phyloP scores from a whole-genome alignment of 2,113 vertebrate genomes.

The Tringa solitaria region DNA sequence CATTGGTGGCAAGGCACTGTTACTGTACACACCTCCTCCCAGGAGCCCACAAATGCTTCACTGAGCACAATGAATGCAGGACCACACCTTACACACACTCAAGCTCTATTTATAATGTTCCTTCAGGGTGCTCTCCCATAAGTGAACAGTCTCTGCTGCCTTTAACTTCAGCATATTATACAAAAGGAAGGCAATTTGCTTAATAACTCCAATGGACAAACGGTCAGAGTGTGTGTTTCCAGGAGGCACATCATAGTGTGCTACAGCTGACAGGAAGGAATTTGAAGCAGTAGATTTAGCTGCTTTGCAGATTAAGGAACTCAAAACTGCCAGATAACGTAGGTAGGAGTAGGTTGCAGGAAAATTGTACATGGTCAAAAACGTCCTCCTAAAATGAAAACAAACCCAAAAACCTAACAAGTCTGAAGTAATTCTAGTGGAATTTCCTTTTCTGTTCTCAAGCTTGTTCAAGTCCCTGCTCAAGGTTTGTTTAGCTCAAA shows the following conservation, averaged over 20 bases:
- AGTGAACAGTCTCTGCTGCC: background rate
- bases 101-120: background rate
- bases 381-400: slow-evolving; percentile 25
- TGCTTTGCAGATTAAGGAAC: background rate
- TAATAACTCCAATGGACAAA: background rate
- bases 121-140: background rate
- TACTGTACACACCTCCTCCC: background rate
- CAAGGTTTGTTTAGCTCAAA: background rate
- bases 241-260: background rate
- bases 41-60: background rate
- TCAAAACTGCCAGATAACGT: background rate
- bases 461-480: background rate
- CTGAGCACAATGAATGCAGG: accelerated
- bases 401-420: background rate
- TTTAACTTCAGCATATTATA: background rate
- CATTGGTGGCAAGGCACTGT: accelerated
- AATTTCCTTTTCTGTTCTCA: slow-evolving; percentile 36
- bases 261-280: background rate
- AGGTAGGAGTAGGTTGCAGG: background rate
- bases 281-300: background rate
- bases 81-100: background rate
- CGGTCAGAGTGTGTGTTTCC: background rate
- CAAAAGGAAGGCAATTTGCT: background rate
- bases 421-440: slow-evolving; percentile 35
- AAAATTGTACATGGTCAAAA: background rate